These are phyloP conservation scores for Phalacrocorax aristotelis DNA, from an alignment of 2,113 vertebrate species.

Conservation along the genomic window DNA sequence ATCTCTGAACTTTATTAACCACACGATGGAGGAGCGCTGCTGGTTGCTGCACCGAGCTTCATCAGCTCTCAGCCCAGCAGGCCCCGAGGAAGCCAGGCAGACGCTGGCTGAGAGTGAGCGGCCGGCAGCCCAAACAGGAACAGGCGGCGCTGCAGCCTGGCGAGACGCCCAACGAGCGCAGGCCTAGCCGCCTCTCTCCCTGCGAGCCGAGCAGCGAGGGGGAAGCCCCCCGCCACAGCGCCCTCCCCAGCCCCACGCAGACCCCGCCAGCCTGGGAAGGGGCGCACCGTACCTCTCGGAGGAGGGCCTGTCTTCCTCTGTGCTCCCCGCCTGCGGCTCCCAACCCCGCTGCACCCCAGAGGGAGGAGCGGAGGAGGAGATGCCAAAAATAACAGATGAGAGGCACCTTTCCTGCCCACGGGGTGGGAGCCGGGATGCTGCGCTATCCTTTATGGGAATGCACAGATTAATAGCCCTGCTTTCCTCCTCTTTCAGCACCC, in stretches of 20 bases:
- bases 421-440: neutral
- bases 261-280: neutral
- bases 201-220: neutral
- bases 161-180: neutral
- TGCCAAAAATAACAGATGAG: neutral
- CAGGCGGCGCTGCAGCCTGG: neutral
- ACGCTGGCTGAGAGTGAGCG: neutral
- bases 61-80: neutral
- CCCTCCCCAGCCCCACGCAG: neutral
- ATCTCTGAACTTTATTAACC: neutral
- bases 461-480: neutral
- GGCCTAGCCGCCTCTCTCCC: neutral
- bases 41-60: accelerated
- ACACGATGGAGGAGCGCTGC: neutral
- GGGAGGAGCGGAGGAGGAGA: neutral
- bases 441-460: accelerated
- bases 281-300: neutral
- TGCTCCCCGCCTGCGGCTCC: neutral
- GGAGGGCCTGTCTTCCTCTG: neutral
- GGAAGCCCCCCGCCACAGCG: neutral
- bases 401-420: neutral
- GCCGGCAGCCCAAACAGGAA: neutral
- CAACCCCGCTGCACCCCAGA: neutral
- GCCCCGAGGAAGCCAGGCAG: neutral
- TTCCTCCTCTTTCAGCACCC: neutral